A percentile compares a stretch with the other conserved stretches of the same genome.
phyloP scores from a whole-genome alignment of 2,797 vertebrate genomes.

The Trematomus bernacchii region DNA sequence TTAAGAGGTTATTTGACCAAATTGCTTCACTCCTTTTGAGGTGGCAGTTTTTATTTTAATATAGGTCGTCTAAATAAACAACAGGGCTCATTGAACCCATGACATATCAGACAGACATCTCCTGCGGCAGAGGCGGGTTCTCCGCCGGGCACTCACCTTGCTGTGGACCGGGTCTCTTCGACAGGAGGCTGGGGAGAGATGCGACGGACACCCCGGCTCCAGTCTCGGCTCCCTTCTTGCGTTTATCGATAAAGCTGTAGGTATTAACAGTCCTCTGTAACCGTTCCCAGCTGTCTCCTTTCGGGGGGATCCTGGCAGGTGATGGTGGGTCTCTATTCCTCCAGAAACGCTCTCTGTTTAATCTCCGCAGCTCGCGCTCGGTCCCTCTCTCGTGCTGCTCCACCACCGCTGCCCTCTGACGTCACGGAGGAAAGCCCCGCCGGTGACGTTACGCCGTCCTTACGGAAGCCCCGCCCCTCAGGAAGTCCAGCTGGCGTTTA shows the following conservation, averaged over 20 bases:
- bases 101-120: conserved; percentile 2
- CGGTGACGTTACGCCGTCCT: conserved; percentile 62
- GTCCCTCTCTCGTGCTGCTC: not conserved
- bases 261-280: not conserved
- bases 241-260: not conserved
- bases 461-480: conserved; percentile 50
- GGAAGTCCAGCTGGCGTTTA: not conserved
- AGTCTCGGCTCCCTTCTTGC: not conserved
- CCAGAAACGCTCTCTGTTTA: conserved; percentile 23
- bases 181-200: conserved; percentile 39
- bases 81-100: not conserved
- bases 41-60: not conserved
- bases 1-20: not conserved
- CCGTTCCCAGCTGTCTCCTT: not conserved
- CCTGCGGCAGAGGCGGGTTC: conserved; percentile 15
- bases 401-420: conserved; percentile 62
- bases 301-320: conserved; percentile 15
- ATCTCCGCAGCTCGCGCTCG: conserved; percentile 57
- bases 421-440: conserved; percentile 85
- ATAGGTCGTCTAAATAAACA: not conserved
- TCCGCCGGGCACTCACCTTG: conserved; percentile 47
- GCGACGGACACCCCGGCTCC: conserved; percentile 34
- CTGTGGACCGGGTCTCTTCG: conserved; percentile 34
- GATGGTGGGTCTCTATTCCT: conserved; percentile 38
- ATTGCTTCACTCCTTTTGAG: not conserved